Evolutionary conservation across 2,113 vertebrate genomes (phyloP).

Genomic region (Antechinus flavipes): DNA sequence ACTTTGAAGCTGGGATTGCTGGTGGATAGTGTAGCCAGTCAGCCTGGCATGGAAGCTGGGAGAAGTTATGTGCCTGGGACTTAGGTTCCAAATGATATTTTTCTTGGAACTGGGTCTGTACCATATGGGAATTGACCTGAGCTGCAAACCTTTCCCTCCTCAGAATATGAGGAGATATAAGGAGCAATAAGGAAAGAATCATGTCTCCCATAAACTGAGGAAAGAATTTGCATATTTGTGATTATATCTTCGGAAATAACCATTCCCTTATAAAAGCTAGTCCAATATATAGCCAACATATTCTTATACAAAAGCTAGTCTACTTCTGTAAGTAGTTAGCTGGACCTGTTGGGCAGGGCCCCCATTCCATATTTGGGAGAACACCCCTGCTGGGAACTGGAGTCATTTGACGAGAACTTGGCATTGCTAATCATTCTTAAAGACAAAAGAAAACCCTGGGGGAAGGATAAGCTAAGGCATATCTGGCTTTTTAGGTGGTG

Average conservation of each 20-base stretch:
- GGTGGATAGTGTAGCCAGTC: not conserved
- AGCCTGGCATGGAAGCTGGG: not conserved
- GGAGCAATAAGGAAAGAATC: not conserved
- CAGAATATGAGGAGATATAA: not conserved
- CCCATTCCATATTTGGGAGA: not conserved
- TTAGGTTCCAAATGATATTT: not conserved
- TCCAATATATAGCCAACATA: not conserved
- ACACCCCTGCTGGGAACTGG: not conserved
- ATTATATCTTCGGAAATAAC: not conserved
- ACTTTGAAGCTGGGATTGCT: not conserved
- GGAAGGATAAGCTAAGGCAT: not conserved
- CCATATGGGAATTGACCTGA: not conserved
- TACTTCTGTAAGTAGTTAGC: not conserved
- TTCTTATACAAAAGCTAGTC: not conserved
- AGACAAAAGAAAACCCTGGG: not conserved
- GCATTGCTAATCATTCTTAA: not conserved
- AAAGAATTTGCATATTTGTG: not conserved
- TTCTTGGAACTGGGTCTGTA: not conserved
- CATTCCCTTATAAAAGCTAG: not conserved
- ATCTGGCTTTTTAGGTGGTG: not conserved
- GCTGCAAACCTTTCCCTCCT: not conserved
- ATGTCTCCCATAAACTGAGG: not conserved
- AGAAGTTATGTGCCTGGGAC: not conserved
- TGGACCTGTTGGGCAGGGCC: not conserved
- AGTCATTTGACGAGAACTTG: not conserved